phyloP scores from a whole-genome alignment of 1,140 invertebrate genomes.

The Caenorhabditis tropicalis region DNA sequence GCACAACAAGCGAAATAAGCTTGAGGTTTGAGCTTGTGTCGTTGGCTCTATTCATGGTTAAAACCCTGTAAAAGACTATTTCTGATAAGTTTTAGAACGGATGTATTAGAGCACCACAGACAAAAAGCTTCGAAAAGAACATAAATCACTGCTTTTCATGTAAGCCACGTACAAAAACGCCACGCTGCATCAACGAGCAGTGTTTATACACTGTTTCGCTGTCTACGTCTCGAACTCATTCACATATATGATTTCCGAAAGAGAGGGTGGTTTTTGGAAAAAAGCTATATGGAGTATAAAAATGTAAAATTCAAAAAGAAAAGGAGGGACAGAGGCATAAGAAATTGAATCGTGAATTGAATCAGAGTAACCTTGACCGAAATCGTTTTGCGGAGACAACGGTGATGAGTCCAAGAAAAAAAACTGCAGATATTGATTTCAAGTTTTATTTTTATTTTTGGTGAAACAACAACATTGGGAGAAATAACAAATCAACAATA shows the following conservation, averaged over 20 bases:
- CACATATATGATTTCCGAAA: neutral
- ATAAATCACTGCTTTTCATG: neutral
- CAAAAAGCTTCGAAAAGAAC: neutral
- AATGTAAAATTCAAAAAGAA: neutral
- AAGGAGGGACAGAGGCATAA: neutral
- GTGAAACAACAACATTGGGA: neutral
- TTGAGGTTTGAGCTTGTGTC: constrained; percentile 56
- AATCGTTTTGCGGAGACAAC: neutral
- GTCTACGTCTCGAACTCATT: neutral
- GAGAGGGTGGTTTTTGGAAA: neutral
- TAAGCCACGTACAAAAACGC: neutral
- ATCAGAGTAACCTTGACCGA: constrained; percentile 26
- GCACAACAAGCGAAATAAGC: constrained; percentile 71
- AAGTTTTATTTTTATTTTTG: neutral
- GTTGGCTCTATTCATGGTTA: constrained; percentile 27
- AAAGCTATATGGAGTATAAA: neutral
- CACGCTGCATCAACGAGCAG: neutral
- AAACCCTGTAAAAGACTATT: neutral
- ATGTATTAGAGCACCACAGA: too few relatives aligned
- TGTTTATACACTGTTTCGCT: neutral
- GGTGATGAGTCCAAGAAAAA: neutral
- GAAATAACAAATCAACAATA: neutral
- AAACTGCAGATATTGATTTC: neutral
- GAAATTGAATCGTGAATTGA: neutral
- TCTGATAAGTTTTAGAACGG: neutral